Conservation (phyloP, 1,140 invertebrate genomes). For the Brachionus sp. region DNA sequence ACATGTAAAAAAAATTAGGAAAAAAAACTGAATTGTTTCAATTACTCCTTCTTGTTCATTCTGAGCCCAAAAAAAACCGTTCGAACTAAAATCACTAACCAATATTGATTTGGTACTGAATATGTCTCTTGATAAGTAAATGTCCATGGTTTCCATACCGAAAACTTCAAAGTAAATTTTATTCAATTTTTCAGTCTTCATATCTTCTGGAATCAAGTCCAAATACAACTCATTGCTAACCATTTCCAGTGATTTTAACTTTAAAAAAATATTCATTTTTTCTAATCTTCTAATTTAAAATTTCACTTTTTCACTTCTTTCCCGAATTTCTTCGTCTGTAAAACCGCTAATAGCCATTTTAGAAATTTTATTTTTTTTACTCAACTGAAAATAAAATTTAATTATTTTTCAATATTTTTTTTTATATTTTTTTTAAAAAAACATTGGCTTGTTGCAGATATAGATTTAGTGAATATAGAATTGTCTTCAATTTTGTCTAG, state of each 20-base stretch:
- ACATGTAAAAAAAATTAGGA: neutral
- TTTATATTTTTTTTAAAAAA: neutral
- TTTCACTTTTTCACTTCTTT: neutral
- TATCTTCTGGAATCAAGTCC: conserved; percentile 14
- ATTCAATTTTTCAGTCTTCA: conserved; percentile 2
- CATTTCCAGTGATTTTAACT: neutral
- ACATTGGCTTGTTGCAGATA: neutral
- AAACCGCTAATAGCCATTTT: neutral
- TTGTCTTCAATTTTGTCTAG: neutral
- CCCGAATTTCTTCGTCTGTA: neutral
- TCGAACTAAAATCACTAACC: neutral
- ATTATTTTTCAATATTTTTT: neutral
- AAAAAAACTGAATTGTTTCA: neutral
- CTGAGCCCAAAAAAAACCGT: conserved; percentile 22
- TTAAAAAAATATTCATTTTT: neutral
- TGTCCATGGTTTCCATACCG: conserved; percentile 30
- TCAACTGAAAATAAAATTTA: neutral
- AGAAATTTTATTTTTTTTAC: neutral
- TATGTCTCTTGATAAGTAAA: neutral
- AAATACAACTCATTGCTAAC: neutral
- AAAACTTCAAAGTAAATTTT: conserved; percentile 6
- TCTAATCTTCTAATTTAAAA: neutral
- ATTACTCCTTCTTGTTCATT: neutral
- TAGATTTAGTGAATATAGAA: neutral
- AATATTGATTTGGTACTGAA: conserved; percentile 17